Evolutionary conservation across 1,140 invertebrate genomes (phyloP).

Genomic region (Saccostrea cuccullata): DNA sequence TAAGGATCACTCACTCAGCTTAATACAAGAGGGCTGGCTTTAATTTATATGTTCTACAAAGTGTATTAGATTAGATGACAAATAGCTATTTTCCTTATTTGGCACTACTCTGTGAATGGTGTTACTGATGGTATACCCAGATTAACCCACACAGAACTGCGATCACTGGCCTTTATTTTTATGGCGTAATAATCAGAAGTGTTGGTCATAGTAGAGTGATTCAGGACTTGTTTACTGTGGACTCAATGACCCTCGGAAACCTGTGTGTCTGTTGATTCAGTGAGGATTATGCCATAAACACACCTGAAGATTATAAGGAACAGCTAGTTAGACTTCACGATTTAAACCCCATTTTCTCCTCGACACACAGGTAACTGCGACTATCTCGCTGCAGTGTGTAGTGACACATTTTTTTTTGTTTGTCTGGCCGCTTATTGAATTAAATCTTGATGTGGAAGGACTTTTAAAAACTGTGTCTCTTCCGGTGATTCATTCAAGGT

Average conservation of each 20-base stretch:
- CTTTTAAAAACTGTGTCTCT: background rate
- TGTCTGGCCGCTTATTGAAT: constrained; percentile 6
- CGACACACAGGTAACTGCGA: background rate
- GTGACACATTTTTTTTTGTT: constrained; percentile 20
- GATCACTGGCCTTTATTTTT: constrained; percentile 18
- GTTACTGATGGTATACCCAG: constrained; percentile 12
- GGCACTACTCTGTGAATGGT: background rate
- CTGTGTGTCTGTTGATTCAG: background rate
- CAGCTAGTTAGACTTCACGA: background rate
- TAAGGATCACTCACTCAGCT: background rate
- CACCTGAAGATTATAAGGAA: background rate
- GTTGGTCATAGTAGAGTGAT: constrained; percentile 16
- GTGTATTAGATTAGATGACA: constrained; percentile 33
- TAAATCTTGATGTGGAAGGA: background rate
- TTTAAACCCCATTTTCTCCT: constrained; percentile 1
- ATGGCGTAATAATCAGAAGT: constrained; percentile 25
- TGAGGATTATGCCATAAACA: background rate
- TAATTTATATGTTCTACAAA: background rate
- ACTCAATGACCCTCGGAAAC: background rate
- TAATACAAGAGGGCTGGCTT: background rate
- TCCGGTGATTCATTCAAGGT: constrained; percentile 32
- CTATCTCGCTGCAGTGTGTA: background rate
- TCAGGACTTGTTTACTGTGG: constrained; percentile 6
- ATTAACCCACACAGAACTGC: constrained; percentile 11
- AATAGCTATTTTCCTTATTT: constrained; percentile 8